Evolutionary conservation across 30 jellyfish, hydroid and myxozoan genomes (phyloP).

Genomic region (Aurelia sp.): DNA sequence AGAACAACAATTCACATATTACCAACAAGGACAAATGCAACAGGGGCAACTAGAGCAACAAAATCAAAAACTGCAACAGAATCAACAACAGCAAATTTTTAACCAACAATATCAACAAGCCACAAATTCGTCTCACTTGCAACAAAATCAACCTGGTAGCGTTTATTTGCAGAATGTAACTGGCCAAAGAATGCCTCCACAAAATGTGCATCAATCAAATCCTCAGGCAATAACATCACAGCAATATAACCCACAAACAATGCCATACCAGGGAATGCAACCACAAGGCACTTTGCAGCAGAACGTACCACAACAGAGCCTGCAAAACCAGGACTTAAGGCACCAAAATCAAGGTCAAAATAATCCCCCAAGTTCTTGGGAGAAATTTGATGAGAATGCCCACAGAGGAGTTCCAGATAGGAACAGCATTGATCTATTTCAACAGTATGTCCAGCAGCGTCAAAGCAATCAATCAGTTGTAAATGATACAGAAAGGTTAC

Average conservation of each 20-base stretch:
- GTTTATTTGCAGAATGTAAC: neutral
- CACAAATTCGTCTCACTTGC: no score
- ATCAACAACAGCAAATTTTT: neutral
- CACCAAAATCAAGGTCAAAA: constrained; percentile 20
- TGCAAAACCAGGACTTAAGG: neutral
- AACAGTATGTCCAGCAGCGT: no score
- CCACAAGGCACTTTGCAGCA: neutral
- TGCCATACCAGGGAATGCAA: no score
- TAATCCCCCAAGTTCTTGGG: neutral
- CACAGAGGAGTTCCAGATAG: no score
- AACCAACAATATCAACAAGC: neutral
- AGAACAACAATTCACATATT: constrained; percentile 2
- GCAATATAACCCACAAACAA: no score
- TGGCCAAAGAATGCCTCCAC: neutral
- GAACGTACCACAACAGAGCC: neutral
- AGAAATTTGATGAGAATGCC: no score
- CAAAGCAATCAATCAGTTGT: no score
- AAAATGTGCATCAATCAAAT: neutral
- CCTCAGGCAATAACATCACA: neutral
- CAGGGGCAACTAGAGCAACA: constrained; percentile 5
- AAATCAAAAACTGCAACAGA: neutral
- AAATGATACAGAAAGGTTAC: no score
- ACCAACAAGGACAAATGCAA: constrained; percentile 23
- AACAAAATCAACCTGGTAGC: no score
- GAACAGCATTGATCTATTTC: no score